Conservation (phyloP, 2,113 vertebrate genomes). For the Malurus cyaneus region DNA sequence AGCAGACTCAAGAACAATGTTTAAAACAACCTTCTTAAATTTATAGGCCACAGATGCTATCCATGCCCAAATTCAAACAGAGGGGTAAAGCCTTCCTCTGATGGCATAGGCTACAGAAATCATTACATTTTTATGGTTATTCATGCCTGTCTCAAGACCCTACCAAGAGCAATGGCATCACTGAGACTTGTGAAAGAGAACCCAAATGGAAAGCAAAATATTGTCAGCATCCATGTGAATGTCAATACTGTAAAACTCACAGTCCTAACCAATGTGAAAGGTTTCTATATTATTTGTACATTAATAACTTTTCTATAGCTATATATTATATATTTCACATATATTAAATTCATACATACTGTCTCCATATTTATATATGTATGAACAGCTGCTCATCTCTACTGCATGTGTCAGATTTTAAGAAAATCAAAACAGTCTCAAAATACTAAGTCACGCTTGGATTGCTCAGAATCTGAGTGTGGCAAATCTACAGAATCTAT, state of each 20-base stretch:
- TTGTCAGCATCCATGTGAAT: background rate
- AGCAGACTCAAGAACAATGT: background rate
- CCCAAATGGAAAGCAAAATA: background rate
- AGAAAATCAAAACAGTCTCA: background rate
- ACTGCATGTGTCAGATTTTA: background rate
- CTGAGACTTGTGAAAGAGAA: background rate
- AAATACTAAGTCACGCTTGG: background rate
- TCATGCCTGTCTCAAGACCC: background rate
- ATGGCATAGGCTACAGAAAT: background rate
- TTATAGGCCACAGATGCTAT: background rate
- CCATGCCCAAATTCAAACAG: background rate
- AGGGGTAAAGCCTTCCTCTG: background rate
- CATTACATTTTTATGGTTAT: background rate
- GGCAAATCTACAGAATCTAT: background rate
- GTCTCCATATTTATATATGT: background rate
- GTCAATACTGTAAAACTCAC: background rate
- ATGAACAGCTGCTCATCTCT: conserved; percentile 10
- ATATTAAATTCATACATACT: background rate
- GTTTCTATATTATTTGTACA: background rate
- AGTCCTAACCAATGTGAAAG: background rate
- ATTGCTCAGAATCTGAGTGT: conserved; percentile 10
- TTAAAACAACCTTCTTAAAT: background rate
- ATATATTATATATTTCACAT: background rate
- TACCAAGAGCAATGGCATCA: background rate
- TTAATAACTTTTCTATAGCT: background rate